These are phyloP conservation scores for Meda fulgida DNA, from an alignment of 2,797 vertebrate genomes.

Conservation along the genomic window DNA sequence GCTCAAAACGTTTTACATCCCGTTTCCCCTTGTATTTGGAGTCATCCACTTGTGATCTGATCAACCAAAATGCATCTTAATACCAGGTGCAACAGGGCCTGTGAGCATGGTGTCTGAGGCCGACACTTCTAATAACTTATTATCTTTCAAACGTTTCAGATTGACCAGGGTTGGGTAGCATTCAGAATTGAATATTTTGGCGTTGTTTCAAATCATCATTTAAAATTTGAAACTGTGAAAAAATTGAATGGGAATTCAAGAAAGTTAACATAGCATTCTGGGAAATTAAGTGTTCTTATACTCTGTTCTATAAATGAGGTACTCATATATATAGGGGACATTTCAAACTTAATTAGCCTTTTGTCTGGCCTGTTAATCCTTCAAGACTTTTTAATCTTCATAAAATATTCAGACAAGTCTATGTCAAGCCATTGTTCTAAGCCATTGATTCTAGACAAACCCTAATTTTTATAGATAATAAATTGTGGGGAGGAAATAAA, in stretches of 20 bases:
- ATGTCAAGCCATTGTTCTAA: neutral
- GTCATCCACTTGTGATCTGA: too few species aligned
- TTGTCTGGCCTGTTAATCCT: neutral
- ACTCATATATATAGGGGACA: neutral
- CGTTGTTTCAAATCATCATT: neutral
- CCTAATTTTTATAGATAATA: neutral
- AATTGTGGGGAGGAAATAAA: conserved; percentile 77
- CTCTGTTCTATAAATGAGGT: neutral
- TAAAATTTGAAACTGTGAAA: neutral
- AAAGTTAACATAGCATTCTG: neutral
- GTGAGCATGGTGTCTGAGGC: neutral
- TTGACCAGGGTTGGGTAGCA: neutral
- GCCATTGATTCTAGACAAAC: neutral
- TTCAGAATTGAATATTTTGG: neutral
- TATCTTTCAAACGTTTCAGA: neutral
- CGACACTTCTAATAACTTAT: neutral
- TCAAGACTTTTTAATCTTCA: neutral
- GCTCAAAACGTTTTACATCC: too few species aligned
- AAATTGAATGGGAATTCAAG: neutral
- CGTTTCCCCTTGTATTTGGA: too few species aligned
- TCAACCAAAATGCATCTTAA: too few species aligned
- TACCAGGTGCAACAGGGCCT: too few species aligned
- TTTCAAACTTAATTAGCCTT: neutral
- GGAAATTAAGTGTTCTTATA: neutral
- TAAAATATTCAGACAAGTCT: neutral